These are phyloP conservation scores for Ginglymostoma cirratum DNA, from an alignment of 2,113 vertebrate genomes.

Conservation along the genomic window DNA sequence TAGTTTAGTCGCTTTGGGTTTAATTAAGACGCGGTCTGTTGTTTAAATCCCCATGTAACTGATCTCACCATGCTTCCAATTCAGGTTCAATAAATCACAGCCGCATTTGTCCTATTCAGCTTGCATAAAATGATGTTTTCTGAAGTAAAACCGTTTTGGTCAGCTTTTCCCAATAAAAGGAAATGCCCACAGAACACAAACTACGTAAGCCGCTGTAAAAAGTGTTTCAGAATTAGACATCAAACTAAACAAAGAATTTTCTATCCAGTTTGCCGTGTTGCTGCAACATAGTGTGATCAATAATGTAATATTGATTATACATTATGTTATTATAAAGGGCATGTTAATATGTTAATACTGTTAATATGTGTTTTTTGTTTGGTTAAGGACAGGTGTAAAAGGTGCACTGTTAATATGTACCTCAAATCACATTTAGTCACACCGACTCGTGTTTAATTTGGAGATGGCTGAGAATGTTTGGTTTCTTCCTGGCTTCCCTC, in stretches of 20 bases:
- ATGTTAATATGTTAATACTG: no score
- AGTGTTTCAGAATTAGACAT: background rate
- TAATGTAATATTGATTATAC: background rate
- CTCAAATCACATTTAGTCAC: no score
- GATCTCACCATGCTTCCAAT: background rate
- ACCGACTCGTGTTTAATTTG: background rate
- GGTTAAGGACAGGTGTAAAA: no score
- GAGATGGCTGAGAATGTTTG: background rate
- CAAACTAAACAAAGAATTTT: background rate
- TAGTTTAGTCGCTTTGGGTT: slow-evolving; percentile 12
- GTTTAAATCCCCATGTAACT: background rate
- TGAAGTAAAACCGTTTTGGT: background rate
- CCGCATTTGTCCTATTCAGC: background rate
- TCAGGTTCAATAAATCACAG: slow-evolving; percentile 3
- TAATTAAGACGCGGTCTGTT: background rate
- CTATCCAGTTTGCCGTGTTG: background rate
- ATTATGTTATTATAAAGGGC: background rate
- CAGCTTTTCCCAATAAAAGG: background rate
- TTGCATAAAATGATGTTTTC: background rate
- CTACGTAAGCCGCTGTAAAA: background rate
- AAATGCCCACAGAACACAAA: background rate
- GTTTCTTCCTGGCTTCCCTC: background rate
- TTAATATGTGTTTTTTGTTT: no score
- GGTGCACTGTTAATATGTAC: background rate
- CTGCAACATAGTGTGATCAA: background rate